phyloP scores from a whole-genome alignment of 2,888 invertebrate genomes.

The Drosophila anceps region DNA sequence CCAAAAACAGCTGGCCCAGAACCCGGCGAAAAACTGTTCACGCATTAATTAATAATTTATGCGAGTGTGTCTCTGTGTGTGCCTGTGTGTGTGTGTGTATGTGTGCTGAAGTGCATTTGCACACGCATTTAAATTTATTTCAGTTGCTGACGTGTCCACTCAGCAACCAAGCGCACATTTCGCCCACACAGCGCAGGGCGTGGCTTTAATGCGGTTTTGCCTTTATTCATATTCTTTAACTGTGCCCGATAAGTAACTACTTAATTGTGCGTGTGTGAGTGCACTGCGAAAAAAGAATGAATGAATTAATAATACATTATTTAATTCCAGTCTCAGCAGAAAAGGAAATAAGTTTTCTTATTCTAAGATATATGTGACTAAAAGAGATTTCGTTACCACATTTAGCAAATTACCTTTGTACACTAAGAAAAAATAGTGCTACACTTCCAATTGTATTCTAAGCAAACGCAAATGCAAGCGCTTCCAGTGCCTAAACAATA shows the following conservation, averaged over 20 bases:
- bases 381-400: no score
- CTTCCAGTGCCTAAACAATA: not conserved
- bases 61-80: slow-evolving; percentile 6
- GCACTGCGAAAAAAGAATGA: not conserved
- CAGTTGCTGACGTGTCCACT: slow-evolving; percentile 50
- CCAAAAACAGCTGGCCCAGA: slow-evolving; percentile 31
- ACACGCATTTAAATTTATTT: slow-evolving; percentile 72
- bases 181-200: not conserved
- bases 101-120: slow-evolving; percentile 65
- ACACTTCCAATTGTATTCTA: not conserved
- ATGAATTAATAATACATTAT: not conserved
- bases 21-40: slow-evolving; percentile 58
- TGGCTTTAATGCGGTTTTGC: slow-evolving; percentile 13
- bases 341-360: not conserved
- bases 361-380: no score
- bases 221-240: slow-evolving; percentile 5
- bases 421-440: not conserved
- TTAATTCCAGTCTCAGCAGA: no score
- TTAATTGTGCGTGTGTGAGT: slow-evolving; percentile 1
- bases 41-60: slow-evolving; percentile 79
- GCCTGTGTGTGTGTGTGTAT: slow-evolving; percentile 13
- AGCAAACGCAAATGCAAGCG: not conserved
- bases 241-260: not conserved
- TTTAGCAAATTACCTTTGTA: not conserved
- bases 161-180: not conserved